These are phyloP conservation scores for Eriosoma lanigerum DNA, from an alignment of 1,140 invertebrate species.

Conservation along the genomic window DNA sequence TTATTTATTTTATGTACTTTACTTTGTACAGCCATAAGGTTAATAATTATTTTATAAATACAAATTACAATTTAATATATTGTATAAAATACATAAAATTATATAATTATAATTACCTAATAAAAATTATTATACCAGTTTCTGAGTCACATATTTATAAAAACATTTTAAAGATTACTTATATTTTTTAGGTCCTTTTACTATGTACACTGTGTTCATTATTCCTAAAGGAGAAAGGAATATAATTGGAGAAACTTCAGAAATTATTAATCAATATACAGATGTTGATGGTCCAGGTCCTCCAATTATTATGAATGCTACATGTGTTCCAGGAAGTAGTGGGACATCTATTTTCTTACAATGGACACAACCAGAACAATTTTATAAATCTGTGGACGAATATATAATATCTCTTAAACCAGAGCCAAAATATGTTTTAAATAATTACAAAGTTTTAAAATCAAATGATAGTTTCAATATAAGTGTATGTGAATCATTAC, in stretches of 20 bases:
- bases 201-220: slow-evolving; percentile 82
- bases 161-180: too few relatives aligned
- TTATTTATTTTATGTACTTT: too few relatives aligned
- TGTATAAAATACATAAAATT: too few relatives aligned
- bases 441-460: not conserved
- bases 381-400: slow-evolving; percentile 75
- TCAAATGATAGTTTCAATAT: slow-evolving; percentile 6
- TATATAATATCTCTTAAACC: slow-evolving; percentile 65
- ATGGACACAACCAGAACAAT: slow-evolving; percentile 75
- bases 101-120: too few relatives aligned
- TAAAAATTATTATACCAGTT: too few relatives aligned
- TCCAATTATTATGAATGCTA: slow-evolving; percentile 77
- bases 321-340: slow-evolving; percentile 65
- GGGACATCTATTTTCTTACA: slow-evolving; percentile 74
- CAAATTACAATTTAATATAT: too few relatives aligned
- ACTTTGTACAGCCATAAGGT: too few relatives aligned
- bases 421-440: slow-evolving; percentile 62
- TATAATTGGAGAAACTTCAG: slow-evolving; percentile 70
- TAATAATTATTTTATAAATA: too few relatives aligned
- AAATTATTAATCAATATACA: slow-evolving; percentile 71
- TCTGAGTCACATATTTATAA: too few relatives aligned
- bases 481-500: not conserved
- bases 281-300: slow-evolving; percentile 79
- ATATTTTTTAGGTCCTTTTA: slow-evolving; percentile 70
- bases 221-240: slow-evolving; percentile 68